A percentile compares a stretch with the other conserved stretches of the same genome.
These are phyloP conservation scores for Pristionchus maxplancki DNA, from an alignment of 2,888 invertebrate genomes.

Conservation along the genomic window DNA sequence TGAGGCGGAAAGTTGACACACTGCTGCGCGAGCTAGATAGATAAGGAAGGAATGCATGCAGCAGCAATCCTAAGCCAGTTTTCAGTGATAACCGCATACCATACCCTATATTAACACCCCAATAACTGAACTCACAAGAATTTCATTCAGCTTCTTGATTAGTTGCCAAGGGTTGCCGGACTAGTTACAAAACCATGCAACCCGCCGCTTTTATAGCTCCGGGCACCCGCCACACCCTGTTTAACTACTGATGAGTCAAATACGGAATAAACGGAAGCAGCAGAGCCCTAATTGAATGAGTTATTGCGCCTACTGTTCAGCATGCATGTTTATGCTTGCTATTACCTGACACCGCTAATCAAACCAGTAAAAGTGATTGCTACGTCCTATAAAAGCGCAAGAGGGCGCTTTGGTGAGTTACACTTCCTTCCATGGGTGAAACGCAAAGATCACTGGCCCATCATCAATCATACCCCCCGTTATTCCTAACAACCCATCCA, in stretches of 20 bases:
- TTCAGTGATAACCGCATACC: constrained; percentile 18
- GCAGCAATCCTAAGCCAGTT: neutral
- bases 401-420: neutral
- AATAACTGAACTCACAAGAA: constrained; percentile 31
- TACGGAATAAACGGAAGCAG: neutral
- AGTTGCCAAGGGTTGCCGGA: neutral
- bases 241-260: neutral
- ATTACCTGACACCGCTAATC: neutral
- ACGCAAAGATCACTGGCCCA: neutral
- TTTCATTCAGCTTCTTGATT: neutral
- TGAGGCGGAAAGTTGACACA: neutral
- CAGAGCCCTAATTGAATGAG: constrained; percentile 15
- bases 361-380: neutral
- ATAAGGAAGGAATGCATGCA: neutral
- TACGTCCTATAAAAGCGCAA: neutral
- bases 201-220: constrained; percentile 14
- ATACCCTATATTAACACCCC: neutral
- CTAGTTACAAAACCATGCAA: constrained; percentile 7
- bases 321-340: constrained; percentile 20
- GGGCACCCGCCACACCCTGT: neutral
- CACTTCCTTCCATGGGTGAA: neutral
- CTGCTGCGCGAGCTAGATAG: neutral
- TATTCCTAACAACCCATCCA: neutral
- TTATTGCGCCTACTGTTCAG: constrained; percentile 23
- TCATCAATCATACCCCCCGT: neutral